phyloP scores from a whole-genome alignment of 2,797 vertebrate genomes.

The Sciurus carolinensis region DNA sequence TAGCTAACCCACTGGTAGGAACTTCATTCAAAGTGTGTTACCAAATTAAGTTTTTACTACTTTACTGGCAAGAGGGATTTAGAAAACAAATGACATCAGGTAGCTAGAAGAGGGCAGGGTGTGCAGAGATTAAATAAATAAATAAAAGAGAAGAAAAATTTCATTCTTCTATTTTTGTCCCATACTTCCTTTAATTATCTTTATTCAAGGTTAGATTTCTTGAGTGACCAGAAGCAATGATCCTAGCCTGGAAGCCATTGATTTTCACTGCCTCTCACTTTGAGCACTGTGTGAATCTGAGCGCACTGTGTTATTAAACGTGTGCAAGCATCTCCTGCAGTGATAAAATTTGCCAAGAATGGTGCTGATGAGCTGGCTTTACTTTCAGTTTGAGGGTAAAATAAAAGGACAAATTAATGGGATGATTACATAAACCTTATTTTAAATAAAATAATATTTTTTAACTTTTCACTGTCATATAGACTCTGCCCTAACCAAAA shows the following conservation, averaged over 20 bases:
- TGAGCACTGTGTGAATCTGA: neutral
- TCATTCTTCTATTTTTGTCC: neutral
- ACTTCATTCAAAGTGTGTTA: neutral
- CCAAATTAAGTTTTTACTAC: neutral
- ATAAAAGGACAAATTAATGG: neutral
- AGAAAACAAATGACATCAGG: neutral
- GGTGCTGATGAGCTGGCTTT: neutral
- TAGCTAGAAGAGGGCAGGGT: neutral
- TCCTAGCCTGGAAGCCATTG: neutral
- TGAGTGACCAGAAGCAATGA: neutral
- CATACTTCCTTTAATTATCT: neutral
- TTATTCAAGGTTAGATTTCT: neutral
- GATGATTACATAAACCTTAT: neutral
- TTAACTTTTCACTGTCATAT: neutral
- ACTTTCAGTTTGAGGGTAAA: neutral
- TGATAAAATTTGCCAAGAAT: neutral
- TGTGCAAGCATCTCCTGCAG: neutral
- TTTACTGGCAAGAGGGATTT: neutral
- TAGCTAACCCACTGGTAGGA: neutral
- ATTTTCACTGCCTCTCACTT: neutral
- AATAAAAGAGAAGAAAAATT: neutral
- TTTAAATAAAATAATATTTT: constrained; percentile 14
- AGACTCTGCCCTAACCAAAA: neutral
- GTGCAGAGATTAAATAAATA: neutral
- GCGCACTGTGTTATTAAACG: neutral